Conservation (phyloP, 2,888 invertebrate genomes). For the Protonemura montana region DNA sequence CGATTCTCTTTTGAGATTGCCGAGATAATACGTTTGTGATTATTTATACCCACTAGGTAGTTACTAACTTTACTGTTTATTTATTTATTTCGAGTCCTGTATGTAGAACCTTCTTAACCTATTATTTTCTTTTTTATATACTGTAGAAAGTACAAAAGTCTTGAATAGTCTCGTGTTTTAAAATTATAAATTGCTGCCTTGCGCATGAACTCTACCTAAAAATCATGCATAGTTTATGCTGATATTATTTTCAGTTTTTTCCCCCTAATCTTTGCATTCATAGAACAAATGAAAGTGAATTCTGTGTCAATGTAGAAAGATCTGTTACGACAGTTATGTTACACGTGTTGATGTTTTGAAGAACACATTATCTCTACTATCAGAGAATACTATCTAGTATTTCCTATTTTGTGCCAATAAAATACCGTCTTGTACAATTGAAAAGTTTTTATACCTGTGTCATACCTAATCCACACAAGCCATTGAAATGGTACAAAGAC, state of each 20-base stretch:
- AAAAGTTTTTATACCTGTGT: no score
- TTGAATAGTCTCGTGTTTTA: no score
- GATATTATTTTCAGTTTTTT: background rate
- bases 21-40: background rate
- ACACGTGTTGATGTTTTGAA: background rate
- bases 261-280: background rate
- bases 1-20: background rate
- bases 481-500: no score
- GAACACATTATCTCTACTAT: background rate
- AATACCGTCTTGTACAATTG: no score
- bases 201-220: no score
- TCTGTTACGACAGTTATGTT: background rate
- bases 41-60: background rate
- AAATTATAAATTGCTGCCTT: no score
- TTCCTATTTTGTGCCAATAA: constrained; percentile 7
- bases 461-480: no score
- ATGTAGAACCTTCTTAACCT: background rate
- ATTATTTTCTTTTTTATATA: no score
- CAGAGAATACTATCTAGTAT: background rate
- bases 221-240: background rate
- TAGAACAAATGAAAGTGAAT: background rate
- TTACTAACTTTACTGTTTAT: background rate
- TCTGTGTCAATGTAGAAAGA: background rate
- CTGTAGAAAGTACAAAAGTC: no score
- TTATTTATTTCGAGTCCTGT: background rate